Percentiles rank a stretch among this genome's conserved stretches.
Conservation (phyloP, 2,797 vertebrate species). For the Aeoliscus strigatus region DNA sequence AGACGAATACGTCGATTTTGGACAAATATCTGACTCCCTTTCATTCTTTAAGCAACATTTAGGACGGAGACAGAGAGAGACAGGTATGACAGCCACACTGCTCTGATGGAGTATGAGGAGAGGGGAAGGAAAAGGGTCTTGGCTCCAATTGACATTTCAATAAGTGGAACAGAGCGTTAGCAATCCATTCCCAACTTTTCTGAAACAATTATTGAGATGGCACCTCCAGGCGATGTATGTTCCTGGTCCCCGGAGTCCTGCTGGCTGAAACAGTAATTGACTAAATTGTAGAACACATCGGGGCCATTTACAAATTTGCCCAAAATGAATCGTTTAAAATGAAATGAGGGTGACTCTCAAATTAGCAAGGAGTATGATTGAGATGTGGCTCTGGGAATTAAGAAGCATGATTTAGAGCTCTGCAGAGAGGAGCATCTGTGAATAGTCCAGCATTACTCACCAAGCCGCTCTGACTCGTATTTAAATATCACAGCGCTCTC, state of each 20-base stretch:
- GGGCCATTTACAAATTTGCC: conserved; percentile 99
- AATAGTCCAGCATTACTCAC: conserved; percentile 77
- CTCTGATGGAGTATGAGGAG: conserved; percentile 35
- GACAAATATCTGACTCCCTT: conserved; percentile 17
- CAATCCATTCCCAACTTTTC: conserved; percentile 99
- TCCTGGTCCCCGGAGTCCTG: conserved; percentile 97
- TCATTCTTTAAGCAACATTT: conserved; percentile 9
- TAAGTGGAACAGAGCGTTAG: conserved; percentile 99
- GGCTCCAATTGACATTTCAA: conserved; percentile 99
- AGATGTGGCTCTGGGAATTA: conserved; percentile 98
- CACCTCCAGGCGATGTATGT: conserved; percentile 99
- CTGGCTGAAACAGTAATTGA: conserved; percentile 99
- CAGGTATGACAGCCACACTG: conserved; percentile 20
- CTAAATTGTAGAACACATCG: conserved; percentile 99
- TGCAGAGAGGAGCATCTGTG: conserved; percentile 83
- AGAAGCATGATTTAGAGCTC: conserved; percentile 81
- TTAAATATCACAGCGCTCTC: conserved; percentile 69
- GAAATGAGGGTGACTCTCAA: conserved; percentile 99
- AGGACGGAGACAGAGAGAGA: conserved; percentile 11
- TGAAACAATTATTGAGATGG: conserved; percentile 99
- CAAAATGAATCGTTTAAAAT: conserved; percentile 99
- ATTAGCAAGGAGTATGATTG: conserved; percentile 99
- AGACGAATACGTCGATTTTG: conserved; percentile 4
- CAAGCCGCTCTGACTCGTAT: conserved; percentile 67
- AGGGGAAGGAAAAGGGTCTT: conserved; percentile 74